Evolutionary conservation across 2,888 invertebrate genomes (phyloP).

Genomic region (Apamea crenata): DNA sequence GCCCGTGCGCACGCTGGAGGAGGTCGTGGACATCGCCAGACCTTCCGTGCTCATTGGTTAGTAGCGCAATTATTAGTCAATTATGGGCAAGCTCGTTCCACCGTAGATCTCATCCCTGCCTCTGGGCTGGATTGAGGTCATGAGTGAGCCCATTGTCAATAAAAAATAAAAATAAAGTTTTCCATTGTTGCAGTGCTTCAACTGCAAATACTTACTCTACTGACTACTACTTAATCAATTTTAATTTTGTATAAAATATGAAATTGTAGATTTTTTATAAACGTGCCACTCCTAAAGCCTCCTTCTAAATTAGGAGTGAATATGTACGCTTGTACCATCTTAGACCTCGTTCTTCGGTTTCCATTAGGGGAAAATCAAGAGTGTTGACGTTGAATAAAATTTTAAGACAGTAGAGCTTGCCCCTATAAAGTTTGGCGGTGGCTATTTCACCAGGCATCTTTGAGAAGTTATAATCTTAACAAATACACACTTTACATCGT

Average conservation of each 20-base stretch:
- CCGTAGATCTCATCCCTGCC: no score
- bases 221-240: neutral
- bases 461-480: neutral
- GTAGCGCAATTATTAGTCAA: neutral
- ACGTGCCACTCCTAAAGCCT: neutral
- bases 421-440: neutral
- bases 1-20: conserved; percentile 94
- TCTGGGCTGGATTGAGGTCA: no score
- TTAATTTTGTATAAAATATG: neutral
- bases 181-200: neutral
- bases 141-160: no score
- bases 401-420: neutral
- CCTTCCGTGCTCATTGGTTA: conserved; percentile 97
- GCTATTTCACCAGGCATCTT: neutral
- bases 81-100: no score
- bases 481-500: neutral
- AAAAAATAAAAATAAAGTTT: no score
- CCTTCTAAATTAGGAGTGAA: neutral
- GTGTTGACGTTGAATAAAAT: neutral
- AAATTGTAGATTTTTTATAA: neutral
- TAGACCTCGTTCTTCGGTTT: neutral
- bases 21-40: conserved; percentile 95
- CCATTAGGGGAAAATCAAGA: neutral
- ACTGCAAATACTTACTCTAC: neutral
- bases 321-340: neutral